A percentile compares a stretch with the other conserved stretches of the same genome.
phyloP scores from a whole-genome alignment of 2,888 invertebrate genomes.

The Caenorhabditis sp. region DNA sequence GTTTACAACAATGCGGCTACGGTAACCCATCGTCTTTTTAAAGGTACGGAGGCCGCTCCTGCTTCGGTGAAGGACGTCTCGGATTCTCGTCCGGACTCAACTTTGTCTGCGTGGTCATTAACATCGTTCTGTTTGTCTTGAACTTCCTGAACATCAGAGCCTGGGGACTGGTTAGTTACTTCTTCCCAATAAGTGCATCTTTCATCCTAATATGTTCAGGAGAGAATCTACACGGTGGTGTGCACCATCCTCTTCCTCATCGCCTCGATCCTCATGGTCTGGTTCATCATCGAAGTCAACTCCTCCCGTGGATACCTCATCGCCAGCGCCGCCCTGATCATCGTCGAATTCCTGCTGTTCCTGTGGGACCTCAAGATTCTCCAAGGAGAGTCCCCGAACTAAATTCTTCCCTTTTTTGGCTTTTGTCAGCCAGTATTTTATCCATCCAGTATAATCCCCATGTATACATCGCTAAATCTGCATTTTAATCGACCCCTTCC shows the following conservation, averaged over 20 bases:
- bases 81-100: constrained; percentile 70
- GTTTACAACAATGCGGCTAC: not conserved
- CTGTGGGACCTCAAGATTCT: constrained; percentile 77
- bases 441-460: not conserved
- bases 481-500: constrained; percentile 12
- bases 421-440: not conserved
- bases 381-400: constrained; percentile 75
- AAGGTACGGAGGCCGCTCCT: constrained; percentile 74
- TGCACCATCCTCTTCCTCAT: constrained; percentile 68
- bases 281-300: constrained; percentile 70
- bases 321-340: constrained; percentile 63
- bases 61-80: constrained; percentile 73
- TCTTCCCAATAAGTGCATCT: too few relatives aligned
- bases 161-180: constrained; percentile 66
- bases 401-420: constrained; percentile 23
- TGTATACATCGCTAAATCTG: constrained; percentile 13
- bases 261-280: constrained; percentile 66
- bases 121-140: constrained; percentile 72
- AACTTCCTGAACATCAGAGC: constrained; percentile 74
- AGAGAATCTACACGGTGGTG: constrained; percentile 66
- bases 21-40: constrained; percentile 5
- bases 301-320: constrained; percentile 64
- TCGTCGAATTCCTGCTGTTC: constrained; percentile 74
- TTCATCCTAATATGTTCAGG: constrained; percentile 46
- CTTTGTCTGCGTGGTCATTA: constrained; percentile 69